Evolutionary conservation across 2,888 invertebrate genomes (phyloP).

Genomic region (Leucozona laternaria): DNA sequence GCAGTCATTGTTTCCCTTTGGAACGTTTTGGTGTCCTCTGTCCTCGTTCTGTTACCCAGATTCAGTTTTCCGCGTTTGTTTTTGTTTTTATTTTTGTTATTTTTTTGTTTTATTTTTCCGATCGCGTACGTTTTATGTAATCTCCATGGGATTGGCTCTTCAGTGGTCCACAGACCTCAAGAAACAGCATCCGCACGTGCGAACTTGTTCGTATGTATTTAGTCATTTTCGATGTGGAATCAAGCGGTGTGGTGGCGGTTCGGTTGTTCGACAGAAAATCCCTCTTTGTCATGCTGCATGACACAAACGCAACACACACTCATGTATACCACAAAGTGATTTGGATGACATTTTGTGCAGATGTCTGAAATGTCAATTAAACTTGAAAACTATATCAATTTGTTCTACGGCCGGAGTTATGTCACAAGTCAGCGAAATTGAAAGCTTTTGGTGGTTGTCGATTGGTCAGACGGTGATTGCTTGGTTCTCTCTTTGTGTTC

Average conservation of each 20-base stretch:
- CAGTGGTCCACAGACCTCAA: constrained; percentile 9
- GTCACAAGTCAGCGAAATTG: constrained; percentile 70
- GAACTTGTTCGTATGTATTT: constrained; percentile 61
- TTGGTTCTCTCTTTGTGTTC: constrained; percentile 23
- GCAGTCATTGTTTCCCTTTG: constrained; percentile 61
- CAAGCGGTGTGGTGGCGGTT: constrained; percentile 17
- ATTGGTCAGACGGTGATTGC: constrained; percentile 23
- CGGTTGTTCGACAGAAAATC: constrained; percentile 40
- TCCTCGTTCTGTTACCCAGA: constrained; percentile 30
- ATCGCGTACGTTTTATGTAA: constrained; percentile 60
- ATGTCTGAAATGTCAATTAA: constrained; percentile 75
- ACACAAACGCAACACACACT: constrained; percentile 18
- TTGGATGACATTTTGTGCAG: constrained; percentile 68
- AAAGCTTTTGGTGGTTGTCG: constrained; percentile 68
- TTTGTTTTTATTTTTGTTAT: constrained; percentile 6
- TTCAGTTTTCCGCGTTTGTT: constrained; percentile 18
- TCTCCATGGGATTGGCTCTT: constrained; percentile 68
- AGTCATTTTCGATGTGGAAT: constrained; percentile 66
- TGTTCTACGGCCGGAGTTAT: constrained; percentile 66
- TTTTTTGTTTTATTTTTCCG: constrained; percentile 20
- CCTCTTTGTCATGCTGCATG: constrained; percentile 38
- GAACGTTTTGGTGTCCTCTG: constrained; percentile 55
- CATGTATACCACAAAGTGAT: constrained; percentile 27
- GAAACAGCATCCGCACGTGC: constrained; percentile 60
- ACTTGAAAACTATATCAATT: constrained; percentile 76